phyloP scores from a whole-genome alignment of 2,888 invertebrate species.

The Oscheius sp. region DNA sequence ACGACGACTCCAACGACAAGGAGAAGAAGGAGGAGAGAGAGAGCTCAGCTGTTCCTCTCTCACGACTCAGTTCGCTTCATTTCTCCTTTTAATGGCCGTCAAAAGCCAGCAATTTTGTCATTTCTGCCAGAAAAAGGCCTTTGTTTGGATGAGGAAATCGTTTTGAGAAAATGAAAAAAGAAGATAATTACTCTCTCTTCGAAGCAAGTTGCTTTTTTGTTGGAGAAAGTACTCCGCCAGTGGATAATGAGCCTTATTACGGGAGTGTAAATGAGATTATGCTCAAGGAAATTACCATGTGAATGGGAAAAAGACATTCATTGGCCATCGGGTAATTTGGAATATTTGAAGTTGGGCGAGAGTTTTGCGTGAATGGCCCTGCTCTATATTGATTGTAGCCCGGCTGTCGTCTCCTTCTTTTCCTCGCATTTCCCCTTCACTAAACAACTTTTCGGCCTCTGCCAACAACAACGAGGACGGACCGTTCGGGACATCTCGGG shows the following conservation, averaged over 20 bases:
- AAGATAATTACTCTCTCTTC: too few relatives aligned
- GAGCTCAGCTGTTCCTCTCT: not conserved
- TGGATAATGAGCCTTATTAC: not conserved
- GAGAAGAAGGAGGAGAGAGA: not conserved
- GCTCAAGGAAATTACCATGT: not conserved
- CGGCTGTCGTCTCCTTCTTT: slow-evolving; percentile 30
- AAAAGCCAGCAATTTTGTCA: too few relatives aligned
- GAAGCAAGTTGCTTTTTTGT: too few relatives aligned
- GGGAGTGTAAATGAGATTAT: slow-evolving; percentile 13
- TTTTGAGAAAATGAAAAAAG: not conserved
- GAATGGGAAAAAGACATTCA: not conserved
- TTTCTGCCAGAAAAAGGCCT: too few relatives aligned
- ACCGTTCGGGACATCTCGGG: not conserved
- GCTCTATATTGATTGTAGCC: slow-evolving; percentile 28
- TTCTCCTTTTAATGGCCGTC: not conserved
- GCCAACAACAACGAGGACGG: not conserved
- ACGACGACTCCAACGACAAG: not conserved
- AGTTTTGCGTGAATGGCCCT: slow-evolving; percentile 30
- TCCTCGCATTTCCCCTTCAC: slow-evolving; percentile 19
- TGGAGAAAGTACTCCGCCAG: not conserved
- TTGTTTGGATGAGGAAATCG: not conserved
- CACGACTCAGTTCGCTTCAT: not conserved
- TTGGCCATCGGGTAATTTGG: not conserved
- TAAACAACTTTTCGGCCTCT: slow-evolving; percentile 23
- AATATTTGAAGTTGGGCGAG: slow-evolving; percentile 25